Percentiles rank a stretch among this genome's conserved stretches.
Evolutionary conservation across 2,113 vertebrate species (phyloP).

Genomic region (Leuciscus idus): DNA sequence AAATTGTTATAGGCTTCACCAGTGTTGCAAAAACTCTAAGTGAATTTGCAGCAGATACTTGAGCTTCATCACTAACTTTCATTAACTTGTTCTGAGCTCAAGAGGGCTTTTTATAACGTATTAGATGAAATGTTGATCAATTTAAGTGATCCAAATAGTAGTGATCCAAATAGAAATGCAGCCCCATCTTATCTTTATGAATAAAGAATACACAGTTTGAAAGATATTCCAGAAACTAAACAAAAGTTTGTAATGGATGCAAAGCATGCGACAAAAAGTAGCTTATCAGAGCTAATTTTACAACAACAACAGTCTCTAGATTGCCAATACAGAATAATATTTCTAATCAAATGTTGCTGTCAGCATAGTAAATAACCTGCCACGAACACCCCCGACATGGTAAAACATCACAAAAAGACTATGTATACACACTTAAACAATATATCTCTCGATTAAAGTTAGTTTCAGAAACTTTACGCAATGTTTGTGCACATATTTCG

Average conservation of each 20-base stretch:
- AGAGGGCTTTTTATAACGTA: neutral
- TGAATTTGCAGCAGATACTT: neutral
- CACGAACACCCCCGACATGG: neutral
- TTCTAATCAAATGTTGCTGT: neutral
- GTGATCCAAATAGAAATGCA: neutral
- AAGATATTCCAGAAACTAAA: neutral
- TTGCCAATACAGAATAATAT: neutral
- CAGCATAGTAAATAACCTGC: neutral
- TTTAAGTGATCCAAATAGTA: neutral
- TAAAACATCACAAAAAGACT: neutral
- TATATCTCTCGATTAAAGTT: neutral
- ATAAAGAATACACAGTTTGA: neutral
- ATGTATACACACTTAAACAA: neutral
- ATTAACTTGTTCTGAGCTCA: neutral
- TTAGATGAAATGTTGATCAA: neutral
- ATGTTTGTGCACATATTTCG: conserved; percentile 40
- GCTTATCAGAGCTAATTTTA: neutral
- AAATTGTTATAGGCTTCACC: neutral
- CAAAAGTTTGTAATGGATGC: neutral
- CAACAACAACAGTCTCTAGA: neutral
- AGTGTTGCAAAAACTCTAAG: neutral
- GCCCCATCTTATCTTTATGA: neutral
- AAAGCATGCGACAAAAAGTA: neutral
- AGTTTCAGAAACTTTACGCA: conserved; percentile 33
- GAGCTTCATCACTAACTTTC: neutral